phyloP scores from a whole-genome alignment of 2,113 vertebrate genomes.

The Ptychochromis oligacanthus region DNA sequence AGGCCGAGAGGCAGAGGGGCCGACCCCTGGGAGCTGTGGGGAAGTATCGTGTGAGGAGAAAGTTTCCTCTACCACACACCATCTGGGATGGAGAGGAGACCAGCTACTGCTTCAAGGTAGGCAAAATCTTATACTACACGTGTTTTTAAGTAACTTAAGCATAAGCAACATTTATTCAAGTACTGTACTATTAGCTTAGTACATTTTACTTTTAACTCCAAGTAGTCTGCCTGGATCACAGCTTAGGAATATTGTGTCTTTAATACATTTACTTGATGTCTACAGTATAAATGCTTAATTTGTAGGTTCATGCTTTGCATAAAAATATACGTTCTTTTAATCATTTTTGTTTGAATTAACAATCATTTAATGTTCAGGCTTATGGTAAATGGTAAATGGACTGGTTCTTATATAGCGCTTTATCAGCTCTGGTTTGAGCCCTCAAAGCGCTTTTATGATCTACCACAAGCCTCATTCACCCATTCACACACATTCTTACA shows the following conservation, averaged over 20 bases:
- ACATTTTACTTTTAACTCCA: neutral
- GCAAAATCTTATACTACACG: neutral
- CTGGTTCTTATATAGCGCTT: too few species aligned
- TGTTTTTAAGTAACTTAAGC: neutral
- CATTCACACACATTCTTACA: too few species aligned
- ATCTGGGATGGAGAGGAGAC: constrained; percentile 82
- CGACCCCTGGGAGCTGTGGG: constrained; percentile 79
- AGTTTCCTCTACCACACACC: constrained; percentile 76
- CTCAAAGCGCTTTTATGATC: too few species aligned
- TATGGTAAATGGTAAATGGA: too few species aligned
- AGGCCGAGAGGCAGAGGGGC: constrained; percentile 75
- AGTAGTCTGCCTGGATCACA: too few species aligned
- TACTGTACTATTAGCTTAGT: neutral
- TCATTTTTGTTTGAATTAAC: neutral
- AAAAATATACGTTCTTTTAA: neutral
- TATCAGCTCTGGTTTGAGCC: too few species aligned
- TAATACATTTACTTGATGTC: neutral
- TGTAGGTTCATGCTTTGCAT: neutral
- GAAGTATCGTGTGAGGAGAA: constrained; percentile 78
- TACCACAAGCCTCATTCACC: too few species aligned
- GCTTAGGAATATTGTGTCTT: neutral
- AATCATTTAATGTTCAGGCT: too few species aligned
- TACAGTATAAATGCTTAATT: neutral
- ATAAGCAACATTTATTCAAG: neutral
- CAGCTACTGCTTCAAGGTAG: constrained; percentile 81